Conservation (phyloP, 2,888 invertebrate genomes). For the Euproctis similis region DNA sequence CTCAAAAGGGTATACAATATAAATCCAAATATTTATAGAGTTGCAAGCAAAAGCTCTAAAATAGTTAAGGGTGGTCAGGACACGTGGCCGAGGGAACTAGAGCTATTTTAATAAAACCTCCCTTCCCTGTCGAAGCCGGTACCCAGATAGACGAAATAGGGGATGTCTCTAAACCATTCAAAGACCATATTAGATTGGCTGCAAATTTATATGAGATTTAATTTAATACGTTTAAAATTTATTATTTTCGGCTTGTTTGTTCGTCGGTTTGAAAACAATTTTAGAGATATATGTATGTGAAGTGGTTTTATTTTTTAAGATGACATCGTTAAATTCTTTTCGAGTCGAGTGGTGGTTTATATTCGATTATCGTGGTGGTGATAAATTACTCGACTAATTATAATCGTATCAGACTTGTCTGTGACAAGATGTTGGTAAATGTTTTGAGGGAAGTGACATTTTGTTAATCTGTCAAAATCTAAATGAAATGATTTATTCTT, state of each 20-base stretch:
- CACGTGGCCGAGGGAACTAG: constrained; percentile 55
- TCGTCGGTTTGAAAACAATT: constrained; percentile 55
- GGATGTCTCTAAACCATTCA: no score
- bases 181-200: constrained; percentile 31
- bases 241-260: constrained; percentile 49
- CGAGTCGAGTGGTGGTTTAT: constrained; percentile 28
- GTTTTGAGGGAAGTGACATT: no score
- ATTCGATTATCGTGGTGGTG: constrained; percentile 39
- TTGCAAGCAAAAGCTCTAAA: constrained; percentile 30
- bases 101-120: constrained; percentile 30
- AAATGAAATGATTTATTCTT: no score
- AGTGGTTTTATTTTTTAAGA: constrained; percentile 61
- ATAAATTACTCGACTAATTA: constrained; percentile 15
- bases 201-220: constrained; percentile 36
- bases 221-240: constrained; percentile 69
- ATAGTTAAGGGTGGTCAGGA: constrained; percentile 48
- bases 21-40: constrained; percentile 66
- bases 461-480: no score
- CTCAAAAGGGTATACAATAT: constrained; percentile 38
- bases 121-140: constrained; percentile 7
- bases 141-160: not conserved
- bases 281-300: constrained; percentile 54
- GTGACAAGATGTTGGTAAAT: constrained; percentile 1
- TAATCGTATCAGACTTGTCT: constrained; percentile 5
- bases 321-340: constrained; percentile 55